These are phyloP conservation scores for Portevinia maculata DNA, from an alignment of 2,888 invertebrate genomes.

Conservation along the genomic window DNA sequence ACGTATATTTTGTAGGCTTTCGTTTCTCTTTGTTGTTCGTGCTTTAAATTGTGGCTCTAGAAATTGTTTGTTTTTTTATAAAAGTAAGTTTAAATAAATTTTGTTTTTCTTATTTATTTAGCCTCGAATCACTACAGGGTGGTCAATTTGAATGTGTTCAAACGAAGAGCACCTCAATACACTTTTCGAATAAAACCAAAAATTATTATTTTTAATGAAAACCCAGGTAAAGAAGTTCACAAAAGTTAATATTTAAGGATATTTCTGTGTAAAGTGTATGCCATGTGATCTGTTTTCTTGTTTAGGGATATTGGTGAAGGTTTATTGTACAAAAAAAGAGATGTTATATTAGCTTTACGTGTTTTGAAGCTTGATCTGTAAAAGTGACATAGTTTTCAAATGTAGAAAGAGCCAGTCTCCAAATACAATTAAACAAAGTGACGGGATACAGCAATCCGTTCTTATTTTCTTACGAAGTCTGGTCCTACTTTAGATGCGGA, in stretches of 20 bases:
- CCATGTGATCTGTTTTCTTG: conserved; percentile 26
- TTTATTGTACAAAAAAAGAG: neutral
- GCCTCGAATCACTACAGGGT: conserved; percentile 83
- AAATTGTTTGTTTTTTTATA: neutral
- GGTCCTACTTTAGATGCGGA: too few species aligned
- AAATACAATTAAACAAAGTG: too few species aligned
- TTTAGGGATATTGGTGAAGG: conserved; percentile 43
- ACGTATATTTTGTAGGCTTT: conserved; percentile 12
- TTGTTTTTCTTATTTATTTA: conserved; percentile 75
- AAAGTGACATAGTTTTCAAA: conserved; percentile 19
- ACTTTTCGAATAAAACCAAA: conserved; percentile 82
- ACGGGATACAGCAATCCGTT: too few species aligned
- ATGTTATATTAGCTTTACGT: conserved; percentile 15
- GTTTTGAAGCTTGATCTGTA: conserved; percentile 28
- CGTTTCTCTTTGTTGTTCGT: conserved; percentile 5
- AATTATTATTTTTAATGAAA: conserved; percentile 78
- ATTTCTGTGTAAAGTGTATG: conserved; percentile 50
- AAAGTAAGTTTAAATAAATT: conserved; percentile 38
- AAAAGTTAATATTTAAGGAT: conserved; percentile 11
- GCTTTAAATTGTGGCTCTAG: conserved; percentile 31
- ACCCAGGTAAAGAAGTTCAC: conserved; percentile 80
- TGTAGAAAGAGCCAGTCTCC: too few species aligned
- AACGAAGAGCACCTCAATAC: conserved; percentile 82
- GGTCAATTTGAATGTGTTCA: conserved; percentile 85
- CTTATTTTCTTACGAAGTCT: too few species aligned